phyloP scores from a whole-genome alignment of 2,113 vertebrate species.

The Ibidorhyncha struthersii region DNA sequence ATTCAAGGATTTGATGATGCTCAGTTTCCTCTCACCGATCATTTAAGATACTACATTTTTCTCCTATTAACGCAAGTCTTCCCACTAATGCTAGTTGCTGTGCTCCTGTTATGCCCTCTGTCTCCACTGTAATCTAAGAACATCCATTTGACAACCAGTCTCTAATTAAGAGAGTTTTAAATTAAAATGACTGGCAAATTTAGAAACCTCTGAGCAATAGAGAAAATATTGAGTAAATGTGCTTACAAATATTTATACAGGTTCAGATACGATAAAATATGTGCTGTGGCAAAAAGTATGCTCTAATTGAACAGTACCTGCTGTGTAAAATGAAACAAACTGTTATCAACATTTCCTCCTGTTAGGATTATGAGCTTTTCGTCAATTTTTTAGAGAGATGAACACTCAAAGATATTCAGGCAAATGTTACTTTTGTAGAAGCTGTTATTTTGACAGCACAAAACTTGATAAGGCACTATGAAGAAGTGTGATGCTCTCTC shows the following conservation, averaged over 20 bases:
- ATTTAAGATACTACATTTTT: not conserved
- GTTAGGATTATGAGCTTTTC: conserved; percentile 18
- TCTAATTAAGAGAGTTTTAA: conserved; percentile 55
- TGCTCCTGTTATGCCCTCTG: not conserved
- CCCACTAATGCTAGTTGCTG: not conserved
- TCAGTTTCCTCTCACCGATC: conserved; percentile 12
- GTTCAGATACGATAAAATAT: conserved; percentile 41
- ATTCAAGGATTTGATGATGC: conserved; percentile 11
- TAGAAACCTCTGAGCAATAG: conserved; percentile 26
- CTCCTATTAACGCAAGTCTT: not conserved
- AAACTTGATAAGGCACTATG: not conserved
- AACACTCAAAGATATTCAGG: not conserved
- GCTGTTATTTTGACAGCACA: conserved; percentile 57
- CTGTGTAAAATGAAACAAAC: conserved; percentile 60
- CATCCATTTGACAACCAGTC: conserved; percentile 18
- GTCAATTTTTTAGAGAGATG: not conserved
- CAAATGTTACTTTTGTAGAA: conserved; percentile 33
- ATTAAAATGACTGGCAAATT: conserved; percentile 32
- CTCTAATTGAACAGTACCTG: conserved; percentile 46
- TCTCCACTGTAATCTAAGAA: conserved; percentile 3
- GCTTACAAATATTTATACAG: conserved; percentile 53
- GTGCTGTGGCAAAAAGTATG: conserved; percentile 23
- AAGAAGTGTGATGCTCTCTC: not conserved
- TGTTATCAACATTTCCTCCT: conserved; percentile 10
- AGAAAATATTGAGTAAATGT: conserved; percentile 43